Percentiles rank a stretch among this genome's conserved stretches.
Conservation (phyloP, 2,113 vertebrate species). For the Potamarius usumacintae region DNA sequence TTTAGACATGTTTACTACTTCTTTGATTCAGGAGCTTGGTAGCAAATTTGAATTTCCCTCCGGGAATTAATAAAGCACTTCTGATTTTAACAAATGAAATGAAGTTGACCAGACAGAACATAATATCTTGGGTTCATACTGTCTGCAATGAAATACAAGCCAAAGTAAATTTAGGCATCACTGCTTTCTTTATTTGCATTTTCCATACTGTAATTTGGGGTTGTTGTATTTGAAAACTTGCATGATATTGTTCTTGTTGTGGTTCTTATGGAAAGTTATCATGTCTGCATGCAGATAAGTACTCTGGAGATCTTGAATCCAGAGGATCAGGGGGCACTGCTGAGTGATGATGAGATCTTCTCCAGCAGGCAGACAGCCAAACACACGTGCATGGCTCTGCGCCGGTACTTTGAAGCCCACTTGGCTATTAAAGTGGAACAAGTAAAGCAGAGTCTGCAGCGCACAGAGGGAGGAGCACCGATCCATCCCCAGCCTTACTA, state of each 20-base stretch:
- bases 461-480: slow-evolving; percentile 91
- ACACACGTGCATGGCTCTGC: slow-evolving; percentile 97
- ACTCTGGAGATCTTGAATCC: slow-evolving; percentile 96
- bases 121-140: no score
- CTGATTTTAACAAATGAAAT: no score
- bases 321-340: slow-evolving; percentile 91
- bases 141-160: no score
- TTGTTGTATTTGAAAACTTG: not conserved
- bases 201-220: no score
- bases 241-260: not conserved
- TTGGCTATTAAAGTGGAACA: slow-evolving; percentile 97
- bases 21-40: no score
- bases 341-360: slow-evolving; percentile 98
- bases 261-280: not conserved
- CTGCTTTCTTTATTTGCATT: no score
- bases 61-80: no score
- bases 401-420: slow-evolving; percentile 96
- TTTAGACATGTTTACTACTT: no score
- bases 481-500: slow-evolving; percentile 95
- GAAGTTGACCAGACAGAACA: no score
- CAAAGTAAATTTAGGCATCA: no score
- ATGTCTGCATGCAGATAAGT: slow-evolving; percentile 82
- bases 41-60: no score
- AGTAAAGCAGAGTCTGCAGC: slow-evolving; percentile 96
- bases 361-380: slow-evolving; percentile 98